phyloP scores from a whole-genome alignment of 2,888 invertebrate genomes.

The Gymnoscelis rufifasciata region DNA sequence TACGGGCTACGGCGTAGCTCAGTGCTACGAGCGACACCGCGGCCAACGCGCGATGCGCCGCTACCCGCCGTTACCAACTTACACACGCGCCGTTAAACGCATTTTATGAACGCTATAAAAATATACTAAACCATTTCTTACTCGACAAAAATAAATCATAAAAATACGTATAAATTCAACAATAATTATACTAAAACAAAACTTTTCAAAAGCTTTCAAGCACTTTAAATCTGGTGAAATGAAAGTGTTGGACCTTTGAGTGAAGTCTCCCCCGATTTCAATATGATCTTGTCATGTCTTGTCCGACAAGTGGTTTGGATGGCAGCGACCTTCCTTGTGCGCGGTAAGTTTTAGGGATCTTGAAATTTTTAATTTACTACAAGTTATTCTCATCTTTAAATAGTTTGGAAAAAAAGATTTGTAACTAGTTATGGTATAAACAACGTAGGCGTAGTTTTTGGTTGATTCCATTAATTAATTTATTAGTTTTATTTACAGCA shows the following conservation, averaged over 20 bases:
- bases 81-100: slow-evolving; percentile 54
- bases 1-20: slow-evolving; percentile 33
- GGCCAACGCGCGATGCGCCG: slow-evolving; percentile 46
- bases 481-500: too few species aligned
- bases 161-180: background rate
- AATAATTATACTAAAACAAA: slow-evolving; percentile 12
- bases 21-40: slow-evolving; percentile 59
- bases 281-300: slow-evolving; percentile 41
- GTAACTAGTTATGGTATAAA: too few species aligned
- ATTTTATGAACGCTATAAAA: slow-evolving; percentile 60
- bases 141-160: slow-evolving; percentile 4
- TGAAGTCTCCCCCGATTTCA: slow-evolving; percentile 29
- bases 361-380: background rate
- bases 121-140: slow-evolving; percentile 29
- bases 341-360: slow-evolving; percentile 45
- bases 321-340: slow-evolving; percentile 47
- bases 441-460: too few species aligned
- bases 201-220: slow-evolving; percentile 7
- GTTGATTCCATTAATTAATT: too few species aligned
- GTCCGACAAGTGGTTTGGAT: slow-evolving; percentile 51
- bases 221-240: slow-evolving; percentile 13
- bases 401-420: too few species aligned
- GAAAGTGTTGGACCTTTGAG: slow-evolving; percentile 29
- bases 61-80: slow-evolving; percentile 43
- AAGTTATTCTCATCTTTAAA: too few species aligned